Evolutionary conservation across 23 tunicate species (phyloP).

Genomic region (Trididemnum miniatum): DNA sequence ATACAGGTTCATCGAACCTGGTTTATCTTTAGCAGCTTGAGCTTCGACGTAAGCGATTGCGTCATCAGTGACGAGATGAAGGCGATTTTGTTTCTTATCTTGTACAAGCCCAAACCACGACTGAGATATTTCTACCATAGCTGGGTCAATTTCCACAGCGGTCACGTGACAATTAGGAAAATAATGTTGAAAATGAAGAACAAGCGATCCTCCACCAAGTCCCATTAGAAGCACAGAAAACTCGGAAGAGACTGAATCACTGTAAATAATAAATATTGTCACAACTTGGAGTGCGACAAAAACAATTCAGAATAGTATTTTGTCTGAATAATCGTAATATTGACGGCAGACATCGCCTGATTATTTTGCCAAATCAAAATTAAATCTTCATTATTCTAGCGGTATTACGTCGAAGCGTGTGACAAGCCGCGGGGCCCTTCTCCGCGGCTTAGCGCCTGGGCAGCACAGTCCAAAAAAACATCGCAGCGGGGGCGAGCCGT

Average conservation of each 20-base stretch:
- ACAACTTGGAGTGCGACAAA: not conserved
- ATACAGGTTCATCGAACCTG: too few species aligned
- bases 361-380: not conserved
- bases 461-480: too few species aligned
- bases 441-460: not conserved
- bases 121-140: constrained; percentile 40
- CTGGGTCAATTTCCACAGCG: constrained; percentile 76
- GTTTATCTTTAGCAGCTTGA: too few species aligned
- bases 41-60: too few species aligned
- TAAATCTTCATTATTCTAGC: not conserved
- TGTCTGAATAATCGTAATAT: too few species aligned
- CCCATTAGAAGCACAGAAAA: constrained; percentile 58
- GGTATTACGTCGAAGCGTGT: not conserved
- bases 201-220: constrained; percentile 74
- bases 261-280: not conserved
- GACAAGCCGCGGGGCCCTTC: not conserved
- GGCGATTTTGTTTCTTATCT: too few species aligned
- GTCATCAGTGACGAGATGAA: too few species aligned
- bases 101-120: constrained; percentile 73
- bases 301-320: too few species aligned
- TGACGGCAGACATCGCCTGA: too few species aligned
- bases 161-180: constrained; percentile 54
- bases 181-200: constrained; percentile 41
- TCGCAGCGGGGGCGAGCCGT: too few species aligned
- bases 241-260: constrained; percentile 15